phyloP scores from a whole-genome alignment of 2,797 vertebrate genomes.

The Sebastes jordani region DNA sequence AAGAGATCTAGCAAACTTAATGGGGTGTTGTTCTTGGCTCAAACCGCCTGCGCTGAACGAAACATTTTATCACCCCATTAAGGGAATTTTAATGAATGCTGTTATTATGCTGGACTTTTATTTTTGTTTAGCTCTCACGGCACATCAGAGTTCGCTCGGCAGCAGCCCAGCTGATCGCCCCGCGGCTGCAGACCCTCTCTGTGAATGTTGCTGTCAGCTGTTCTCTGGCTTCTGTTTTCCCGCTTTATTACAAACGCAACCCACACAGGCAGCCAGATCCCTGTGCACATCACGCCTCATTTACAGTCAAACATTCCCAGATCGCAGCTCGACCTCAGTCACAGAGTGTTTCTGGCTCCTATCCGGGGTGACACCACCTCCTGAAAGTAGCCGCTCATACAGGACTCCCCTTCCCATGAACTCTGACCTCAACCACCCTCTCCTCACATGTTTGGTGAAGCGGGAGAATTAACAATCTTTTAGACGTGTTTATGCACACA shows the following conservation, averaged over 20 bases:
- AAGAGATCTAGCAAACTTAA: not conserved
- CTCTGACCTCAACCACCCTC: not conserved
- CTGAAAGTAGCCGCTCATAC: not conserved
- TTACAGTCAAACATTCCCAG: not conserved
- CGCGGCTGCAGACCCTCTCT: not conserved
- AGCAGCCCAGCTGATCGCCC: not conserved
- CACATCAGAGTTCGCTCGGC: not conserved
- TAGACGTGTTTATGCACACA: slow-evolving; percentile 35
- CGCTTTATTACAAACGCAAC: not conserved
- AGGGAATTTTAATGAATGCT: slow-evolving; percentile 2
- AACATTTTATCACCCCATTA: slow-evolving; percentile 6
- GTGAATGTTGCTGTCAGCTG: not conserved
- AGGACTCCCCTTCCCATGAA: not conserved
- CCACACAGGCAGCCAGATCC: not conserved
- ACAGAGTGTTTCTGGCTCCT: rapidly evolving
- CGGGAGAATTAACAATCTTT: slow-evolving; percentile 21
- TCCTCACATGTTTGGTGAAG: not conserved
- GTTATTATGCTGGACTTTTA: not conserved
- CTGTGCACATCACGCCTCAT: slow-evolving; percentile 7
- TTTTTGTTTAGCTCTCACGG: slow-evolving; percentile 1
- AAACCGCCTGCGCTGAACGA: not conserved
- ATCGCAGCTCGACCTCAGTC: not conserved
- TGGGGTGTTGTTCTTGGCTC: slow-evolving; percentile 10
- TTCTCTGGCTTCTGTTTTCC: slow-evolving; percentile 8
- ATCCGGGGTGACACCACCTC: not conserved